These are phyloP conservation scores for Catostylus mosaicus DNA, from an alignment of 30 jellyfish, hydroid and myxozoan genomes.

Conservation along the genomic window DNA sequence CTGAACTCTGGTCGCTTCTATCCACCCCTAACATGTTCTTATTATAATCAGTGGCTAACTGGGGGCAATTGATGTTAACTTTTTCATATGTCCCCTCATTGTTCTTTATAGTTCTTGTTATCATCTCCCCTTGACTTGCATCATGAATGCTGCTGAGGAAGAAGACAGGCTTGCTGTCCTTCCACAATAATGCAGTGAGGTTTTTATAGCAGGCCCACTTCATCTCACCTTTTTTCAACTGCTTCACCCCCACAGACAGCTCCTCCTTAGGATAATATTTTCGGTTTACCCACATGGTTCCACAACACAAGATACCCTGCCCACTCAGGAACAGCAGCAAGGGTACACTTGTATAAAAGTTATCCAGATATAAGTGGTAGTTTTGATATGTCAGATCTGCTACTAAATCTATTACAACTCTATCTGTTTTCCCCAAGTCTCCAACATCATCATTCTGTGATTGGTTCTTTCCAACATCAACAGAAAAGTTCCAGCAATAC, in stretches of 20 bases:
- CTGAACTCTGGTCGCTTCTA: slow-evolving; percentile 1
- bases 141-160: slow-evolving; percentile 2
- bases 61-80: slow-evolving; percentile 28
- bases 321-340: background rate
- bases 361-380: background rate
- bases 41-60: slow-evolving; percentile 36
- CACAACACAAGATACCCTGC: background rate
- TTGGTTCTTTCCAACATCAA: slow-evolving; percentile 4
- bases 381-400: too few species aligned
- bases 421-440: too few species aligned
- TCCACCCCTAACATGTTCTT: slow-evolving; percentile 30
- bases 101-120: slow-evolving; percentile 5
- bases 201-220: slow-evolving; percentile 1
- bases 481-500: slow-evolving; percentile 25
- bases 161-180: slow-evolving; percentile 19
- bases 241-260: background rate
- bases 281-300: background rate
- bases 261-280: background rate
- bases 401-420: too few species aligned
- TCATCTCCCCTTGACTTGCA: background rate
- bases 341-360: background rate
- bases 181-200: slow-evolving; percentile 6
- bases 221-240: slow-evolving; percentile 10
- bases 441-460: too few species aligned
- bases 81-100: slow-evolving; percentile 33